Evolutionary conservation across 2,113 vertebrate genomes (phyloP).

Genomic region (Corythoichthys intestinalis): DNA sequence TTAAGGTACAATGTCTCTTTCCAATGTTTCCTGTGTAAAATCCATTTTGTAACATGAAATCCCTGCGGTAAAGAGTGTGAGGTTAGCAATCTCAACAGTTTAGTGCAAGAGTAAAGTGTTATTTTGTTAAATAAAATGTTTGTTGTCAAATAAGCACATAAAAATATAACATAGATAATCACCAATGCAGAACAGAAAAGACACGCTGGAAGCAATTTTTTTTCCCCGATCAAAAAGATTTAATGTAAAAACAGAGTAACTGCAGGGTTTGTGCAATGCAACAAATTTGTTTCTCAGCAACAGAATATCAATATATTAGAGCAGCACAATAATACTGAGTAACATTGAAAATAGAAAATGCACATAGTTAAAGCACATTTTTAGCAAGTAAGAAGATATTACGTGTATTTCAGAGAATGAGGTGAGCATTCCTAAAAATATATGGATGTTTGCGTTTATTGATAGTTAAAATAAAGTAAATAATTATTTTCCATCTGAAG

Average conservation of each 20-base stretch:
- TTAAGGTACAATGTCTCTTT: slow-evolving; percentile 17
- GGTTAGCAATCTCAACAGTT: slow-evolving; percentile 24
- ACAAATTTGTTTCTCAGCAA: slow-evolving; percentile 26
- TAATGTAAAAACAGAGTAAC: slow-evolving; percentile 1
- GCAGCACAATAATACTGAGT: slow-evolving; percentile 6
- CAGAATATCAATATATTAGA: slow-evolving; percentile 15
- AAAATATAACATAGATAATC: not conserved
- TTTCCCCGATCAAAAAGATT: not conserved
- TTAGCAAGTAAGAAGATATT: not conserved
- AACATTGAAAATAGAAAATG: not conserved
- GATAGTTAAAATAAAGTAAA: slow-evolving; percentile 14
- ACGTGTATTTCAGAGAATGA: not conserved
- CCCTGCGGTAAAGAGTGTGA: slow-evolving; percentile 14
- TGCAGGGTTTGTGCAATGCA: slow-evolving; percentile 53
- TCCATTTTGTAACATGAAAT: slow-evolving; percentile 24
- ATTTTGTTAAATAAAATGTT: not conserved
- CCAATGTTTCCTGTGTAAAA: slow-evolving; percentile 13
- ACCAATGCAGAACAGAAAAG: not conserved
- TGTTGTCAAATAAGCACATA: not conserved
- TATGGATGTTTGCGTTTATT: slow-evolving; percentile 44
- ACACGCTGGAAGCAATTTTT: not conserved
- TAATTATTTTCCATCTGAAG: slow-evolving; percentile 14
- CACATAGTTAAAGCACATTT: slow-evolving; percentile 11
- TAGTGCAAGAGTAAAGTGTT: slow-evolving; percentile 42
- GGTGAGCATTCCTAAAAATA: slow-evolving; percentile 14